These are phyloP conservation scores for Muscicapa adusta DNA, from an alignment of 2,113 vertebrate species.

Conservation along the genomic window DNA sequence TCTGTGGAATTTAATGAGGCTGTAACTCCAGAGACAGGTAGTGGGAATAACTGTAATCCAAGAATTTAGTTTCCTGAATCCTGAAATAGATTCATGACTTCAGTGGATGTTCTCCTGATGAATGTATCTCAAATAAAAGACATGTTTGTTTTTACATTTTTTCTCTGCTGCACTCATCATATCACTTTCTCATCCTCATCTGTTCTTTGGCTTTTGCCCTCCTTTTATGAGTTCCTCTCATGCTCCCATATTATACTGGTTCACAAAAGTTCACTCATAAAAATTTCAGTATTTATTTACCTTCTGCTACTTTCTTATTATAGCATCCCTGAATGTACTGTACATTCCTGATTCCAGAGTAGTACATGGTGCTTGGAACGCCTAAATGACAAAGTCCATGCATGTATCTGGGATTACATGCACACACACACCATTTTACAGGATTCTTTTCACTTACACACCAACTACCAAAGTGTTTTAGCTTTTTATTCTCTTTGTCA, in stretches of 20 bases:
- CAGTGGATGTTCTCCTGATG: not conserved
- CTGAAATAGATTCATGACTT: not conserved
- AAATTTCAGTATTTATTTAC: slow-evolving; percentile 49
- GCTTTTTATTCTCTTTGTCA: not conserved
- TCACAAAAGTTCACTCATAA: slow-evolving; percentile 41
- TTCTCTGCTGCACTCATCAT: not conserved
- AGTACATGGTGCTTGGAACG: not conserved
- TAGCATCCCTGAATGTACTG: not conserved
- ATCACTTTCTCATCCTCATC: not conserved
- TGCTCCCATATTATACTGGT: not conserved
- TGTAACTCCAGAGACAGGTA: slow-evolving; percentile 3
- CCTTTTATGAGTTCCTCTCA: slow-evolving; percentile 25
- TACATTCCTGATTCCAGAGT: slow-evolving; percentile 39
- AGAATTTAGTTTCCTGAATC: not conserved
- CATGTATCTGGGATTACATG: not conserved
- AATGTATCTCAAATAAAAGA: not conserved
- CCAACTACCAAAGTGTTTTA: not conserved
- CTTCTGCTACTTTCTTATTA: not conserved
- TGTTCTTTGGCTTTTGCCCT: slow-evolving; percentile 33
- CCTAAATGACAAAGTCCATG: not conserved
- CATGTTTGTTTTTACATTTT: not conserved
- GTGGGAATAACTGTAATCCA: not conserved
- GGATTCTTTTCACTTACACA: not conserved
- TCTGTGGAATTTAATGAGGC: not conserved
- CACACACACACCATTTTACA: not conserved